Conservation (phyloP, 2,888 invertebrate genomes). For the Andrena hattorfiana region DNA sequence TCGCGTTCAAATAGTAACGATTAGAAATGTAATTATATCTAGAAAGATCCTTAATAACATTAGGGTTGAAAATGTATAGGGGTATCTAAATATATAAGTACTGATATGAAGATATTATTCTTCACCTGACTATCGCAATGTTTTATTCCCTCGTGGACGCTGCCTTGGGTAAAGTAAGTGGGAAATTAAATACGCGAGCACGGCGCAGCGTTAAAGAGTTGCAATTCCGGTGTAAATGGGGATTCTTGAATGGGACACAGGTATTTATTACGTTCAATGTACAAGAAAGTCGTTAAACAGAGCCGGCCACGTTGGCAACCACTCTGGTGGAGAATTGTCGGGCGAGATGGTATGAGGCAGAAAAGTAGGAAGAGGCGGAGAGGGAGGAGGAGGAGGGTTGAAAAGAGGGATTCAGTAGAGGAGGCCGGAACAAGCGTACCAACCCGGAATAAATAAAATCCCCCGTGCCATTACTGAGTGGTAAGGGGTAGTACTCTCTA, state of each 20-base stretch:
- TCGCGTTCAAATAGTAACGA: background rate
- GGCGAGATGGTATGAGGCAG: slow-evolving; percentile 60
- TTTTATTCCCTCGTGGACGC: background rate
- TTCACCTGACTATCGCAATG: background rate
- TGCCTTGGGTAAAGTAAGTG: background rate
- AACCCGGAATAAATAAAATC: slow-evolving; percentile 80
- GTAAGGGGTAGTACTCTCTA: slow-evolving; percentile 66
- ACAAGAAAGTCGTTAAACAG: slow-evolving; percentile 74
- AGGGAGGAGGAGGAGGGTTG: slow-evolving; percentile 67
- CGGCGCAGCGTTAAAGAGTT: slow-evolving; percentile 40
- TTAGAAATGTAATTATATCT: background rate
- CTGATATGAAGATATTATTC: background rate
- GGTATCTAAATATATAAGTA: background rate
- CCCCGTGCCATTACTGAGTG: slow-evolving; percentile 65
- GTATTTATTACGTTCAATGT: slow-evolving; percentile 74
- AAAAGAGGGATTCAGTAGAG: slow-evolving; percentile 75
- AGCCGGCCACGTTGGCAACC: slow-evolving; percentile 74
- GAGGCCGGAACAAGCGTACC: slow-evolving; percentile 77
- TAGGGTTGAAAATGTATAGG: background rate
- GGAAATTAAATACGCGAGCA: slow-evolving; percentile 20
- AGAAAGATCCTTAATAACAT: background rate
- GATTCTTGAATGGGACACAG: slow-evolving; percentile 70
- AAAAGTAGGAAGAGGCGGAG: slow-evolving; percentile 58
- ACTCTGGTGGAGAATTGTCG: slow-evolving; percentile 73
- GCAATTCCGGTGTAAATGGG: slow-evolving; percentile 61